Evolutionary conservation across 2,797 vertebrate species (phyloP).

Genomic region (Moxostoma hubbsi): DNA sequence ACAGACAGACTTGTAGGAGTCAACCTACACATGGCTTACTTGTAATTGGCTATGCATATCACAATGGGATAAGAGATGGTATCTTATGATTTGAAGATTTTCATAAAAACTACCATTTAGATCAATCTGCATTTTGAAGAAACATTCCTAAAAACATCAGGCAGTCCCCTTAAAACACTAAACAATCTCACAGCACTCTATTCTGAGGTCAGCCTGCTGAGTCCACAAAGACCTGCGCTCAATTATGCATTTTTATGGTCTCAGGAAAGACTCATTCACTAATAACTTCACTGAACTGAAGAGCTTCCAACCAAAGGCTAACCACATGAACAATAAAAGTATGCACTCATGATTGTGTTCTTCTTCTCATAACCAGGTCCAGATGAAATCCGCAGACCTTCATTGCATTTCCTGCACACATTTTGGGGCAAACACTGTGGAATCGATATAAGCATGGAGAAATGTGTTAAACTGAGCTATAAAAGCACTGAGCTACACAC

Average conservation of each 20-base stretch:
- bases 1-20: neutral
- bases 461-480: too few relatives aligned
- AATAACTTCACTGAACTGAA: neutral
- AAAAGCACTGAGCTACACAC: too few relatives aligned
- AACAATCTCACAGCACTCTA: neutral
- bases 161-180: neutral
- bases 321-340: neutral
- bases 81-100: too few relatives aligned
- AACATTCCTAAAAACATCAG: neutral
- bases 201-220: neutral
- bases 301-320: neutral
- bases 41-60: too few relatives aligned
- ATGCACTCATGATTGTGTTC: neutral
- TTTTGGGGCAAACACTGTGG: too few relatives aligned
- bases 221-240: slow-evolving; percentile 2
- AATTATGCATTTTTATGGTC: neutral
- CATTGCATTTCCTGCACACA: too few relatives aligned
- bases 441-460: too few relatives aligned
- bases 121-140: too few relatives aligned
- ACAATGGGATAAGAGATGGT: neutral
- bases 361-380: neutral
- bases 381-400: neutral
- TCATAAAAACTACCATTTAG: neutral
- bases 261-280: neutral
- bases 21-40: too few relatives aligned